Evolutionary conservation across 2,113 vertebrate genomes (phyloP).

Genomic region (Suricata suricatta): DNA sequence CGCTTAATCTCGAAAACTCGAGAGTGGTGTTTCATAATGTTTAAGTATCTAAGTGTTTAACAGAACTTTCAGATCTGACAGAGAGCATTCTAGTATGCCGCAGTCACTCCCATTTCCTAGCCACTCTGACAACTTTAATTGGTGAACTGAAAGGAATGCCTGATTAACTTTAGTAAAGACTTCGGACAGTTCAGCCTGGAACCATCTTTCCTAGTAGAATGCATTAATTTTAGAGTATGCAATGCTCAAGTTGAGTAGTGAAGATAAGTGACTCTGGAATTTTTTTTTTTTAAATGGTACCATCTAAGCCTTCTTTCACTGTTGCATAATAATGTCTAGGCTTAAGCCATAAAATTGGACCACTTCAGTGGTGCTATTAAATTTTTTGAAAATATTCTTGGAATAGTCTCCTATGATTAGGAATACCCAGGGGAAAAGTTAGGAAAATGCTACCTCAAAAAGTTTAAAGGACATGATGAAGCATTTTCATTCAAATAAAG

Average conservation of each 20-base stretch:
- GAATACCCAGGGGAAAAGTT: neutral
- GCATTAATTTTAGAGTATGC: neutral
- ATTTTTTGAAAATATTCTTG: neutral
- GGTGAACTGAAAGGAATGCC: constrained; percentile 42
- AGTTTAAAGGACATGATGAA: neutral
- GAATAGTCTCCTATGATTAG: neutral
- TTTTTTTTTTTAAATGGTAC: neutral
- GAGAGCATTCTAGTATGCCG: neutral
- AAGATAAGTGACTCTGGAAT: neutral
- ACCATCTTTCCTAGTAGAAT: neutral
- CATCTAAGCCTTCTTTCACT: neutral
- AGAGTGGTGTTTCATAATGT: neutral
- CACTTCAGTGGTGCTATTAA: neutral
- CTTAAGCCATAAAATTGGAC: neutral
- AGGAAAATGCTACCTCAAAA: neutral
- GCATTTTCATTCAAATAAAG: neutral
- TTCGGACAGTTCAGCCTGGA: constrained; percentile 5
- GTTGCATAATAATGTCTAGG: neutral
- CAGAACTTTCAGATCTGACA: neutral
- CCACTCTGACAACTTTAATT: neutral
- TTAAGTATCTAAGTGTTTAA: neutral
- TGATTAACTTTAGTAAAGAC: constrained; percentile 40
- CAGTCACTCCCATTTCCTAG: neutral
- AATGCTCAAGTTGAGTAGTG: constrained; percentile 7
- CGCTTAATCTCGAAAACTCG: neutral